Percentiles rank a stretch among this genome's conserved stretches.
These are phyloP conservation scores for Neotragus moschatus DNA, from an alignment of 2,113 vertebrate species.

Conservation along the genomic window DNA sequence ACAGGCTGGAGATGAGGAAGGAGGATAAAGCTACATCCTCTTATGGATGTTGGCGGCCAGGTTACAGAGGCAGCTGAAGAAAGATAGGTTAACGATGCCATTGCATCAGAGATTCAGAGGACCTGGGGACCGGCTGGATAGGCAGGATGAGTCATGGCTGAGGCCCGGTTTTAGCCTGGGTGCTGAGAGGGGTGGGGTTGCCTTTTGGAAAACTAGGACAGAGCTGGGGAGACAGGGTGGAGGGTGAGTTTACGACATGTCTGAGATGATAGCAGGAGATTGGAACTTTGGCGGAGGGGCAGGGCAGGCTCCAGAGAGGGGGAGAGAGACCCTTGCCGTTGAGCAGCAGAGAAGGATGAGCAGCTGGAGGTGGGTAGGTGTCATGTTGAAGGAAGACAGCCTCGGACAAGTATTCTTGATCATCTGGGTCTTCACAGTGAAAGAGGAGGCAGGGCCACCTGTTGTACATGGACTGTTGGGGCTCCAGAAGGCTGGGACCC, in stretches of 20 bases:
- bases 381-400: background rate
- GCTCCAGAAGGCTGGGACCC: background rate
- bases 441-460: background rate
- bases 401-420: background rate
- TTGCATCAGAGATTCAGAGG: background rate
- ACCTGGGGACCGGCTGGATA: background rate
- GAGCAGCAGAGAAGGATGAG: background rate
- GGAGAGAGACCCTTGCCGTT: background rate
- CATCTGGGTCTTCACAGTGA: background rate
- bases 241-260: background rate
- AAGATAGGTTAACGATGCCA: background rate
- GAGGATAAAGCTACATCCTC: background rate
- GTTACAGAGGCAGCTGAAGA: background rate
- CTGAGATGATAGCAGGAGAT: background rate
- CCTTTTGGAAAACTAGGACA: background rate
- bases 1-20: too few species aligned
- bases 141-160: background rate
- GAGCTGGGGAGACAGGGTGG: background rate
- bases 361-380: background rate
- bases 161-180: background rate
- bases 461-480: fast-evolving
- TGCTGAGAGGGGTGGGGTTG: background rate
- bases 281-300: background rate
- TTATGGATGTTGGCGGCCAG: background rate
- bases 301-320: background rate